These are phyloP conservation scores for Leptodactylus fallax DNA, from an alignment of 2,797 vertebrate species.

Conservation along the genomic window DNA sequence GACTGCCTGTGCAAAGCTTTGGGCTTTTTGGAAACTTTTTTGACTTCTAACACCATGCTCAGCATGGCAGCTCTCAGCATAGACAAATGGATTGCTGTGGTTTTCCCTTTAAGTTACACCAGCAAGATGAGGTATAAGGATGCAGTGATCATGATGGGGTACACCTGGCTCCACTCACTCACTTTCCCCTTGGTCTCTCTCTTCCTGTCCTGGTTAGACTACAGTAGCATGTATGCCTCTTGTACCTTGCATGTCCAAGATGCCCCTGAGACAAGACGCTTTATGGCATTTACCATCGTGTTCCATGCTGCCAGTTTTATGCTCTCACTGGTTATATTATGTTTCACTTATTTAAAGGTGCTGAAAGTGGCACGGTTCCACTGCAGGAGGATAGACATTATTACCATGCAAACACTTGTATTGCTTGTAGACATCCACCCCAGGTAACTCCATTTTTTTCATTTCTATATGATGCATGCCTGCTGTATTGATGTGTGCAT, in stretches of 20 bases:
- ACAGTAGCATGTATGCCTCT: constrained; percentile 79
- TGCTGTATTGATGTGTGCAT: neutral
- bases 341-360: constrained; percentile 82
- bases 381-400: constrained; percentile 82
- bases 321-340: constrained; percentile 78
- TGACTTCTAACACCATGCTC: constrained; percentile 80
- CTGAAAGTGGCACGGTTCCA: constrained; percentile 82
- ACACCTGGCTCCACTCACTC: constrained; percentile 80
- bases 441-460: constrained; percentile 73
- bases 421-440: constrained; percentile 86
- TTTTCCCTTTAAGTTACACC: constrained; percentile 81
- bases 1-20: constrained; percentile 73
- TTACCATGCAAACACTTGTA: constrained; percentile 83
- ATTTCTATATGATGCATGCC: neutral
- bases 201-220: constrained; percentile 79
- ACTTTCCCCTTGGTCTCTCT: constrained; percentile 76
- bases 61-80: constrained; percentile 84
- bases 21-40: constrained; percentile 81
- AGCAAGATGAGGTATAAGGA: constrained; percentile 82
- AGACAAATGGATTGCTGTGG: constrained; percentile 83
- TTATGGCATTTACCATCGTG: constrained; percentile 77
- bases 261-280: constrained; percentile 74
- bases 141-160: constrained; percentile 77
- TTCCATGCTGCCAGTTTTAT: constrained; percentile 79
- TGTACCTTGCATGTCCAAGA: constrained; percentile 77